These are phyloP conservation scores for Rallus limicola DNA, from an alignment of 2,113 vertebrate genomes.

Conservation along the genomic window DNA sequence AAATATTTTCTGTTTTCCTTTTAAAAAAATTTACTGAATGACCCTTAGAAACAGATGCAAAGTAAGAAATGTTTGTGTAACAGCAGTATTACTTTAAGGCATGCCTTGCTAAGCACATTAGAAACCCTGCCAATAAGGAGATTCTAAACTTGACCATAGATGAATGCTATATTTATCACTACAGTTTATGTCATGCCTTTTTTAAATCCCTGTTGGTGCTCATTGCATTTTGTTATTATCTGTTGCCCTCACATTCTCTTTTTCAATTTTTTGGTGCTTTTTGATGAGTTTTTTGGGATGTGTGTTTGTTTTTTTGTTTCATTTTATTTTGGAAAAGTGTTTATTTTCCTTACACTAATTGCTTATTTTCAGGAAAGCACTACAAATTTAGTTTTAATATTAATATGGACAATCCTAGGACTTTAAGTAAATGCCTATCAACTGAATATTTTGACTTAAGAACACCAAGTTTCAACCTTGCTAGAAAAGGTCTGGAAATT, in stretches of 20 bases:
- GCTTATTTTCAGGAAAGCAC: background rate
- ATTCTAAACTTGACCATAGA: background rate
- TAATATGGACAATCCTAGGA: background rate
- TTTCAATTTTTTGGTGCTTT: background rate
- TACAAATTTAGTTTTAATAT: background rate
- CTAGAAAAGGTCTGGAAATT: background rate
- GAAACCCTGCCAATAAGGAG: background rate
- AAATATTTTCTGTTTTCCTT: constrained; percentile 12
- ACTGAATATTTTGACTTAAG: background rate
- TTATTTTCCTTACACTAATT: background rate
- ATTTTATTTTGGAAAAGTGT: background rate
- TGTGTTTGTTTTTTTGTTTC: too few species aligned
- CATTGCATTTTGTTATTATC: background rate
- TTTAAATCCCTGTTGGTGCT: background rate
- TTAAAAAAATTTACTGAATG: background rate
- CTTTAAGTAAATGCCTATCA: background rate
- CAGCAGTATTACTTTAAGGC: background rate
- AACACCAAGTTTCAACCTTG: background rate
- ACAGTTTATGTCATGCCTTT: background rate
- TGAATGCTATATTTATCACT: background rate
- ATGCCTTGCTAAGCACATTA: background rate
- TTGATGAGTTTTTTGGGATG: background rate
- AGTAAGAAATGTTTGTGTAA: background rate
- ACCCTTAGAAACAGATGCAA: background rate
- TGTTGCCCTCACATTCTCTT: background rate